These are phyloP conservation scores for Lasius platythorax DNA, from an alignment of 2,888 invertebrate species.

Conservation along the genomic window DNA sequence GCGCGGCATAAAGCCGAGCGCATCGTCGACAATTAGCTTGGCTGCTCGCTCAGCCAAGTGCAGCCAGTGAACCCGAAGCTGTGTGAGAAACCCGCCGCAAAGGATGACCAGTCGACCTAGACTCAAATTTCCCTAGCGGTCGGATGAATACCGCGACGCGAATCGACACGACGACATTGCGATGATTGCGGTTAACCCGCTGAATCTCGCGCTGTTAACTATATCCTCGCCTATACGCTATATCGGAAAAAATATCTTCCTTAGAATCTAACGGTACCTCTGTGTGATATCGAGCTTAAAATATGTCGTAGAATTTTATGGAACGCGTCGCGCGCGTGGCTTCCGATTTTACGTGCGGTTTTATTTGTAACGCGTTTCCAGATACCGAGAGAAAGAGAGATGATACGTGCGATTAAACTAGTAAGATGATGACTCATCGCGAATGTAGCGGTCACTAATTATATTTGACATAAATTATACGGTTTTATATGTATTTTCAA, in stretches of 20 bases:
- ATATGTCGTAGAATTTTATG: not conserved
- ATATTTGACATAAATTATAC: constrained; percentile 41
- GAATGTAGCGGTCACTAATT: constrained; percentile 34
- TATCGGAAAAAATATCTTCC: not conserved
- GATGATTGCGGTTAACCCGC: constrained; percentile 35
- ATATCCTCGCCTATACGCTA: not conserved
- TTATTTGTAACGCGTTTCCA: constrained; percentile 14
- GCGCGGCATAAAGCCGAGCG: constrained; percentile 38
- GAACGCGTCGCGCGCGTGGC: not conserved
- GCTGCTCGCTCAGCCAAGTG: constrained; percentile 50
- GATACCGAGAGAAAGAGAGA: not conserved
- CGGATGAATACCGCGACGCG: constrained; percentile 31
- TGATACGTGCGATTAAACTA: constrained; percentile 34
- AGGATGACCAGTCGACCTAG: constrained; percentile 25
- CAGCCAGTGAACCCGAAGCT: constrained; percentile 53
- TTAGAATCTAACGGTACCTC: constrained; percentile 12
- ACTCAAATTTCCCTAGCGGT: constrained; percentile 53
- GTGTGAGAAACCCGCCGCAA: constrained; percentile 33
- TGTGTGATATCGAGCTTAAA: constrained; percentile 30
- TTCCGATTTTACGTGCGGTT: not conserved
- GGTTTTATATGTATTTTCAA: constrained; percentile 39
- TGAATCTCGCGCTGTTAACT: constrained; percentile 4
- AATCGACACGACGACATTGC: constrained; percentile 36
- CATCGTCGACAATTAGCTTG: constrained; percentile 50
- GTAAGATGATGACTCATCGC: constrained; percentile 30